A percentile compares a stretch with the other conserved stretches of the same genome.
phyloP scores from a whole-genome alignment of 2,797 vertebrate species.

The Catharus ustulatus region DNA sequence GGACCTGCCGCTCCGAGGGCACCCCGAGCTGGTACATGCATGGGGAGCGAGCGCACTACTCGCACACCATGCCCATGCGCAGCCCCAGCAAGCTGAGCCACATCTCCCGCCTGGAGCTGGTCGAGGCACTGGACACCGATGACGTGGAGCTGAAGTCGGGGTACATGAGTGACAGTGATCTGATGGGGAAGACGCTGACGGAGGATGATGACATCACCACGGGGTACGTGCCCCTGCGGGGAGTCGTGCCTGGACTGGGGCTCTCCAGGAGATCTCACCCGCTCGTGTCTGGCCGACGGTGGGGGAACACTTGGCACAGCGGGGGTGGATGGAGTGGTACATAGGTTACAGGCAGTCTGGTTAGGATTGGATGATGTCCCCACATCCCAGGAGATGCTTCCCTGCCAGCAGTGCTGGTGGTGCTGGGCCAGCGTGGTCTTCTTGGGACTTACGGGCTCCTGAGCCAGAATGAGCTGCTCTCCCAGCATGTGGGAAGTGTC shows the following conservation, averaged over 20 bases:
- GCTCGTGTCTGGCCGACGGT: fast-evolving
- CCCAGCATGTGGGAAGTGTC: fast-evolving
- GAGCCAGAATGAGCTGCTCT: neutral
- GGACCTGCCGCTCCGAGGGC: constrained; percentile 81
- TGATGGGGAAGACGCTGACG: constrained; percentile 87
- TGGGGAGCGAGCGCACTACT: constrained; percentile 84
- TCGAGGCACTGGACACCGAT: constrained; percentile 84
- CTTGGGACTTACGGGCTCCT: neutral
- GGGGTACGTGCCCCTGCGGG: constrained; percentile 75
- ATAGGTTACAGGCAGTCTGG: fast-evolving
- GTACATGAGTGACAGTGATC: constrained; percentile 87
- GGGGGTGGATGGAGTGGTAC: neutral
- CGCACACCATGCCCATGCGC: constrained; percentile 96
- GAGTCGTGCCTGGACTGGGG: fast-evolving
- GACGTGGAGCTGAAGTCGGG: constrained; percentile 87
- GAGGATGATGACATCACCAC: constrained; percentile 94
- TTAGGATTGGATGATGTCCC: neutral
- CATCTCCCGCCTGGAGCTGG: constrained; percentile 87
- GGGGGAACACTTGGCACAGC: neutral
- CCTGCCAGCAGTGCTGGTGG: neutral
- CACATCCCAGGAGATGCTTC: neutral
- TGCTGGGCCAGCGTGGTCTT: neutral
- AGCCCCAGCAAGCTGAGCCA: constrained; percentile 88
- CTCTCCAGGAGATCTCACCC: neutral
- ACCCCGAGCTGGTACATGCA: constrained; percentile 78